phyloP scores from a whole-genome alignment of 2,113 vertebrate species.

The Scortum barcoo region DNA sequence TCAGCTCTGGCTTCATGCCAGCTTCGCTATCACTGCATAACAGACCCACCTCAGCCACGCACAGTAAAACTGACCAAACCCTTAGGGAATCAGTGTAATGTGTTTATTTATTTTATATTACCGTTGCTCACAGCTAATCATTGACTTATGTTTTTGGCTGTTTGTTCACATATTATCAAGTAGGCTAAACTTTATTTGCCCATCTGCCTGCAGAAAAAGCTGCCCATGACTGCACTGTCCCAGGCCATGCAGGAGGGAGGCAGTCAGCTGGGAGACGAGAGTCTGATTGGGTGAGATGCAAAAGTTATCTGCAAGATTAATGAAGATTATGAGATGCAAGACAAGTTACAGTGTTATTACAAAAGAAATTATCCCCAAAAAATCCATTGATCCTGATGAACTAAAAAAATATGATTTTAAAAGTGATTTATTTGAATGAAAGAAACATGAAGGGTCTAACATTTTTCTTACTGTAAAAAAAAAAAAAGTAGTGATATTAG shows the following conservation, averaged over 20 bases:
- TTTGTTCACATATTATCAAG: background rate
- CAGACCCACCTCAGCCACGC: background rate
- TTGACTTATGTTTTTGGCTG: background rate
- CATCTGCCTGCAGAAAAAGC: slow-evolving; percentile 89
- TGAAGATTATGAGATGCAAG: background rate
- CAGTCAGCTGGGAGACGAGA: slow-evolving; percentile 90
- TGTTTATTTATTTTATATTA: background rate
- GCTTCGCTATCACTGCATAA: background rate
- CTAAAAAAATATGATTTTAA: background rate
- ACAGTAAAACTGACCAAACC: background rate
- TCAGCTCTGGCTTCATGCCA: slow-evolving; percentile 42
- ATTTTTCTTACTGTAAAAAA: slow-evolving; percentile 9
- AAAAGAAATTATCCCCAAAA: background rate
- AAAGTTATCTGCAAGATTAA: background rate
- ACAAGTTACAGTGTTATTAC: background rate
- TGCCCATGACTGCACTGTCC: slow-evolving; percentile 91
- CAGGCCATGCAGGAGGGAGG: slow-evolving; percentile 93
- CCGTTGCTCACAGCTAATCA: background rate
- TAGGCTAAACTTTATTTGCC: background rate
- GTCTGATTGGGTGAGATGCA: slow-evolving; percentile 90
- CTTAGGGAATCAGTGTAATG: background rate
- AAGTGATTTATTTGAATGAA: background rate
- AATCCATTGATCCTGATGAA: background rate
- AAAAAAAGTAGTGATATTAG: slow-evolving; percentile 4
- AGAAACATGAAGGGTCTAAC: background rate